Base-by-base conservation (phyloP, 2,888 invertebrate genomes). In the Acholoe squamosa region DNA sequence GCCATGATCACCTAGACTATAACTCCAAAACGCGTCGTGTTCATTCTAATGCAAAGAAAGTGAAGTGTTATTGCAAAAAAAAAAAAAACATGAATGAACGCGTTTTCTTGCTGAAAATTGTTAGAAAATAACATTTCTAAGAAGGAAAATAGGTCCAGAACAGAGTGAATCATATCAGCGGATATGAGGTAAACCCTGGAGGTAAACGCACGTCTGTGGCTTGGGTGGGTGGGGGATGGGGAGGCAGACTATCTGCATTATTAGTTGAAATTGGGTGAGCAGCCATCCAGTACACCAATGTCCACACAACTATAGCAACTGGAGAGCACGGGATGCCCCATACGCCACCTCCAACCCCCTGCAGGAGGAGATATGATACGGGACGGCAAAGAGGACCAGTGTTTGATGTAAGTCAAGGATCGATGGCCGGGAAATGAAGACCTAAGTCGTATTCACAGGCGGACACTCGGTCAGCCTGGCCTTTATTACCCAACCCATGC, bases 381-480 rank as follows among this genome's bases (percentile, higher is more conserved):
- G 71, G 71, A n/a, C 28, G 31, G n/a, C 71, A 14, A 71, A 22
- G 25, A 71, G 28, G 25, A 22, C 28, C 71, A 14, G 25, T 71
- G 71, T 71, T 71, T 71, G 71, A 71, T 71, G 71, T 71, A 71
- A 71, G 71, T 71, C 71, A 71, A 71, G 71, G 71, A 71, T 71
- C 71, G 71, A 71, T 71, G 71, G 25, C 14, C 25, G 25, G 71
- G 71, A 71, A 71, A 71, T 71, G 71, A 71, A 71, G 71, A 14
- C 71, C 28, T 71, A 71, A 71, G 71, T 71, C 71, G 28, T 25
- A n/a, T 71, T 71, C 28, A 71, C n/a, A 71, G n/a, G 61, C 43
- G 61, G 61, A n/a, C 71, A 28, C 71, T 28, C 71, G 71, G 71
- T 28, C 71, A 28, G 25, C 71, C 71, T 19, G 14, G 3, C 61